A percentile compares a stretch with the other conserved stretches of the same genome.
These are phyloP conservation scores for Arctocebus calabarensis DNA, from an alignment of 2,797 vertebrate genomes.

Conservation along the genomic window DNA sequence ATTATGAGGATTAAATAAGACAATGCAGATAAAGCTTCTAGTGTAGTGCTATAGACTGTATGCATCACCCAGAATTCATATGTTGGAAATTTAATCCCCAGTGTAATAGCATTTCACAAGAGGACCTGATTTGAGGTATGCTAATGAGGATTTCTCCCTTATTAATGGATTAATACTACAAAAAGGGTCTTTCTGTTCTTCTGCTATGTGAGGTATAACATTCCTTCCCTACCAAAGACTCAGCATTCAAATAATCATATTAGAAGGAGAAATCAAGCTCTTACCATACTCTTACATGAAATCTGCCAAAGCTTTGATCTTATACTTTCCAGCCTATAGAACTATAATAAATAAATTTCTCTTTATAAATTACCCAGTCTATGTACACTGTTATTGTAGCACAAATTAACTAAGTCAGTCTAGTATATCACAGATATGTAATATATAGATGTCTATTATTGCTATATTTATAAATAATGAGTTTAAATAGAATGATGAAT, in stretches of 20 bases:
- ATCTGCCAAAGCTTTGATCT: background rate
- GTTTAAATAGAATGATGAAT: background rate
- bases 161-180: background rate
- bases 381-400: background rate
- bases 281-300: background rate
- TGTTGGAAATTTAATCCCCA: background rate
- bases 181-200: background rate
- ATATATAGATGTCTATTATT: slow-evolving; percentile 3
- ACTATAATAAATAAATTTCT: background rate
- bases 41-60: background rate
- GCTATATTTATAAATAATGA: slow-evolving; percentile 16
- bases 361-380: background rate
- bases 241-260: background rate
- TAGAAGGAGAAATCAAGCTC: background rate
- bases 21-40: background rate
- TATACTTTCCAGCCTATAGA: background rate
- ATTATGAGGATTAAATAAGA: slow-evolving; percentile 23
- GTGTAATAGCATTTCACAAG: background rate
- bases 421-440: background rate
- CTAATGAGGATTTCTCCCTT: background rate
- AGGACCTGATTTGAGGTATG: background rate
- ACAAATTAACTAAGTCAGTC: background rate
- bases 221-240: background rate
- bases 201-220: background rate
- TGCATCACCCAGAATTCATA: background rate